These are phyloP conservation scores for Brienomyrus brachyistius DNA, from an alignment of 2,113 vertebrate genomes.

Conservation along the genomic window DNA sequence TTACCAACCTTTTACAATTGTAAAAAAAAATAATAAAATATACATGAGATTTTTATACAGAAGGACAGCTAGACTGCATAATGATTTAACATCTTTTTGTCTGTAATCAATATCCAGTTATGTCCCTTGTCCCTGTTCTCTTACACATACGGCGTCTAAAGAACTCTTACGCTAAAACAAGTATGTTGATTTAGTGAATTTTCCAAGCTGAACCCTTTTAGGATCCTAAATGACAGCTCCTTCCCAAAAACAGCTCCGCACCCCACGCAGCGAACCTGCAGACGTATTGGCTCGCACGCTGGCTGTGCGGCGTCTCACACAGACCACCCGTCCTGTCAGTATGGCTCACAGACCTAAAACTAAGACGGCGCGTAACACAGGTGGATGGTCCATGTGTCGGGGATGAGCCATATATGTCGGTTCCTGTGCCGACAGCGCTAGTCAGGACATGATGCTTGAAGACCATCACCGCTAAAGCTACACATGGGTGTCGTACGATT, in stretches of 20 bases:
- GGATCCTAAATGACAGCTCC: not conserved
- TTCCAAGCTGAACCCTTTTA: not conserved
- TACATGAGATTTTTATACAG: constrained; percentile 59
- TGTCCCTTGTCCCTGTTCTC: not conserved
- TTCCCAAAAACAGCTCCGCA: not conserved
- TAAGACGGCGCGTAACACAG: not conserved
- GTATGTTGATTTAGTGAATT: not conserved
- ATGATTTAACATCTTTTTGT: not conserved
- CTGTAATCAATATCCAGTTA: not conserved
- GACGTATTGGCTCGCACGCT: not conserved
- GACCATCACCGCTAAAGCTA: not conserved
- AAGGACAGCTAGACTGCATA: constrained; percentile 17
- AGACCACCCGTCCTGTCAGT: not conserved
- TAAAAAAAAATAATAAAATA: constrained; percentile 55
- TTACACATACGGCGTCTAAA: not conserved
- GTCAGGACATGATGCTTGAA: not conserved
- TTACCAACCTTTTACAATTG: constrained; percentile 40
- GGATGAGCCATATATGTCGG: not conserved
- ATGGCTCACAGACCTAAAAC: not conserved
- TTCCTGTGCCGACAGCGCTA: not conserved
- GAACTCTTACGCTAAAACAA: not conserved
- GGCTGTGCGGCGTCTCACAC: not conserved
- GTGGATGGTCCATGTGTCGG: not conserved
- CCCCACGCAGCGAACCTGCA: not conserved
- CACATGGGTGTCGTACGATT: not conserved